Percentiles rank a stretch among this genome's conserved stretches.
Conservation (phyloP, 2,888 invertebrate species). For the Coelopa pilipes region DNA sequence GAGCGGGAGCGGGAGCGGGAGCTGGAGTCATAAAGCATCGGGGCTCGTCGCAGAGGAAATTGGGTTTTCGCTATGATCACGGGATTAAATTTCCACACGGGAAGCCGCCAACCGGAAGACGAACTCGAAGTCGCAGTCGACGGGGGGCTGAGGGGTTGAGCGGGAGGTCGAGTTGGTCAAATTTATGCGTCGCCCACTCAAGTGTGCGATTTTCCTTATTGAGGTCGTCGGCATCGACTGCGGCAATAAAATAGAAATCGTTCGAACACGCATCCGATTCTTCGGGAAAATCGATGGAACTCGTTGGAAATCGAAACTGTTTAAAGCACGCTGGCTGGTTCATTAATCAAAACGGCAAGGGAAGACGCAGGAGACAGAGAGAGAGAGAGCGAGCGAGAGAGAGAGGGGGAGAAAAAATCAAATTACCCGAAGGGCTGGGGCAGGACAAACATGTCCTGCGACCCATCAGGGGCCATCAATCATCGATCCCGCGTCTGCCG, state of each 20-base stretch:
- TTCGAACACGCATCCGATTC: no score
- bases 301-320: no score
- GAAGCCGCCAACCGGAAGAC: slow-evolving; percentile 38
- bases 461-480: slow-evolving; percentile 13
- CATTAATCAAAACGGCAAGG: slow-evolving; percentile 25
- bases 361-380: no score
- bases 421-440: slow-evolving; percentile 46
- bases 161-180: slow-evolving; percentile 17
- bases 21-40: slow-evolving; percentile 51
- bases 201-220: slow-evolving; percentile 47
- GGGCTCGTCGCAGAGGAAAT: slow-evolving; percentile 57
- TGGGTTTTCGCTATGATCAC: slow-evolving; percentile 56
- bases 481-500: not conserved
- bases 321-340: no score
- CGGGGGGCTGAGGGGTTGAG: no score
- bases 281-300: no score
- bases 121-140: no score
- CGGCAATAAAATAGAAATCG: no score
- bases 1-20: no score
- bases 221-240: no score
- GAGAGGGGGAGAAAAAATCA: no score
- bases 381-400: no score
- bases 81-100: slow-evolving; percentile 42
- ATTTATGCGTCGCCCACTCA: slow-evolving; percentile 44
- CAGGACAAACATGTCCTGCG: slow-evolving; percentile 32